These are phyloP conservation scores for Branchinecta sandiegonensis DNA, from an alignment of 2,888 invertebrate species.

Conservation along the genomic window DNA sequence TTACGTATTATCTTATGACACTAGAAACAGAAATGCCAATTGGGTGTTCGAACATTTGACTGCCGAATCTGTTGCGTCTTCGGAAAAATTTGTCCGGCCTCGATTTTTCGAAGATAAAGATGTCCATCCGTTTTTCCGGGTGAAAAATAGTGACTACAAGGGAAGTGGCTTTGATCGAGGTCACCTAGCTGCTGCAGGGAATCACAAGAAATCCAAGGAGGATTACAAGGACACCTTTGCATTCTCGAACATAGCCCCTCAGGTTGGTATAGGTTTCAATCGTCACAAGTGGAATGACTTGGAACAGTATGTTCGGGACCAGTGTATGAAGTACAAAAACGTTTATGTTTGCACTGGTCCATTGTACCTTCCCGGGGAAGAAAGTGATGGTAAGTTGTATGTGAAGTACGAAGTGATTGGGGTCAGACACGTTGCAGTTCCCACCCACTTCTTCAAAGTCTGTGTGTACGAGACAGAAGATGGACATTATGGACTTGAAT, in stretches of 20 bases:
- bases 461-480: no score
- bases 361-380: slow-evolving; percentile 53
- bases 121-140: slow-evolving; percentile 70
- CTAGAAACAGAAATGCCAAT: slow-evolving; percentile 66
- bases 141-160: slow-evolving; percentile 71
- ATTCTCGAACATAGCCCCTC: slow-evolving; percentile 90
- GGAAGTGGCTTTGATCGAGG: slow-evolving; percentile 88
- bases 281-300: slow-evolving; percentile 78
- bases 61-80: slow-evolving; percentile 50
- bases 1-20: slow-evolving; percentile 83
- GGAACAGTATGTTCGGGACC: slow-evolving; percentile 63
- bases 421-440: no score
- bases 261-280: slow-evolving; percentile 86
- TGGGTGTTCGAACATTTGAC: slow-evolving; percentile 97
- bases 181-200: slow-evolving; percentile 93
- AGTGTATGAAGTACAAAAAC: slow-evolving; percentile 54
- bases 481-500: no score
- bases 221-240: slow-evolving; percentile 83
- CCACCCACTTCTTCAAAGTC: no score
- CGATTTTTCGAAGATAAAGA: slow-evolving; percentile 71
- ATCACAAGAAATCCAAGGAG: slow-evolving; percentile 63
- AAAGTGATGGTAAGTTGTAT: not conserved
- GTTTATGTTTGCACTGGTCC: slow-evolving; percentile 89
- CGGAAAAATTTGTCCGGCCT: slow-evolving; percentile 56
- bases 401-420: no score